Conservation (phyloP, 2,797 vertebrate genomes). For the Anabacerthia variegaticeps region DNA sequence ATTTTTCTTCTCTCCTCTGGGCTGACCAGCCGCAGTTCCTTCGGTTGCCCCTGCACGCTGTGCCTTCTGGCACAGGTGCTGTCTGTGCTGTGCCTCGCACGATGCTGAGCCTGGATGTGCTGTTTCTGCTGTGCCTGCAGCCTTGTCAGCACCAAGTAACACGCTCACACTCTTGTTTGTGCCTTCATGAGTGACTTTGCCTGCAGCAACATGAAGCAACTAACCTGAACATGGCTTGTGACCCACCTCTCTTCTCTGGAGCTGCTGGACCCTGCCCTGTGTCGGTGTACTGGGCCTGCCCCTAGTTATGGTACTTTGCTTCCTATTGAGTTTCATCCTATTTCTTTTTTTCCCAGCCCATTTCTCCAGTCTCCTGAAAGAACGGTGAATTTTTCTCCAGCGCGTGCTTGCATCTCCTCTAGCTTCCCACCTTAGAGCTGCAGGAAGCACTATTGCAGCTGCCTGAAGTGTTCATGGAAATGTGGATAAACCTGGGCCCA, state of each 20-base stretch:
- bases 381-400: not conserved
- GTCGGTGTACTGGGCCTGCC: not conserved
- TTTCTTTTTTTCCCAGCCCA: constrained; percentile 30
- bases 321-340: not conserved
- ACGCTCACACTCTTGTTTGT: rapidly evolving
- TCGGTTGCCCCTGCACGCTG: rapidly evolving
- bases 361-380: constrained; percentile 23
- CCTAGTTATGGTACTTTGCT: not conserved
- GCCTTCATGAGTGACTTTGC: not conserved
- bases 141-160: not conserved
- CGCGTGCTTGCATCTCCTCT: not conserved
- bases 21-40: rapidly evolving
- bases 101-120: not conserved
- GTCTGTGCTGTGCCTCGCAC: not conserved
- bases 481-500: not conserved
- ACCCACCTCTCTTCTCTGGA: not conserved
- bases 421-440: not conserved
- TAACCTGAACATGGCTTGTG: not conserved
- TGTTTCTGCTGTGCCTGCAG: not conserved
- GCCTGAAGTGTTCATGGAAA: not conserved
- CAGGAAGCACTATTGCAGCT: not conserved
- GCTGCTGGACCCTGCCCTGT: not conserved
- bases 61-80: not conserved
- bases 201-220: not conserved
- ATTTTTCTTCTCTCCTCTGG: not conserved